These are phyloP conservation scores for Mirza zaza DNA, from an alignment of 2,113 vertebrate genomes.

Conservation along the genomic window DNA sequence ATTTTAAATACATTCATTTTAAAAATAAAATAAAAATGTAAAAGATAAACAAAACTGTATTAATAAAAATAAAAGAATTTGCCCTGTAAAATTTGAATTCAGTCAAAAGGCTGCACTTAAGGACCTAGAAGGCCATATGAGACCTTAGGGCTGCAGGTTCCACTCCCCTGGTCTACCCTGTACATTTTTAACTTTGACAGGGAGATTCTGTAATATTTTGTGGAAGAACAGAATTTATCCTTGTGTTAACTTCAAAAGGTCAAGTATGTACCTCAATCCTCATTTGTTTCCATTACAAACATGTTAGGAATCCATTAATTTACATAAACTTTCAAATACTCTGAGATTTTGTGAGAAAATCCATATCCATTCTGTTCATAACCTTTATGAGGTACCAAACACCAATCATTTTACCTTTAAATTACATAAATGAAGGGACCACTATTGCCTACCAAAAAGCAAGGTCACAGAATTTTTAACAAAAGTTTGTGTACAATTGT, in stretches of 20 bases:
- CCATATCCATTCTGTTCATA: background rate
- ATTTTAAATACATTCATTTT: too few relatives aligned
- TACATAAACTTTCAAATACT: background rate
- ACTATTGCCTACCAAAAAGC: background rate
- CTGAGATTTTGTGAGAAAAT: background rate
- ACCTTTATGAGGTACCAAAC: background rate
- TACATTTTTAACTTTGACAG: background rate
- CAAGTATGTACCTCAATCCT: background rate
- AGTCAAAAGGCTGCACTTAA: too few relatives aligned
- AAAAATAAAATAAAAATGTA: too few relatives aligned
- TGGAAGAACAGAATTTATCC: background rate
- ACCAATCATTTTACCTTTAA: background rate
- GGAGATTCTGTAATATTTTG: background rate
- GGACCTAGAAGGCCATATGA: too few relatives aligned
- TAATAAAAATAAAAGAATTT: too few relatives aligned
- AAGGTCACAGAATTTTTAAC: background rate
- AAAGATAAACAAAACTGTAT: too few relatives aligned
- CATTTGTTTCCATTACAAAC: slow-evolving; percentile 38
- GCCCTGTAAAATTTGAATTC: too few relatives aligned
- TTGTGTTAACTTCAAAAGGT: slow-evolving; percentile 36
- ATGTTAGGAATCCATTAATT: slow-evolving; percentile 5
- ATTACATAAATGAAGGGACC: background rate
- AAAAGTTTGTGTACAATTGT: background rate
- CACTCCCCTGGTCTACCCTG: background rate
- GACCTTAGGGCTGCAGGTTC: too few relatives aligned